phyloP scores from a whole-genome alignment of 1,140 invertebrate genomes.

The Drosophila littoralis region DNA sequence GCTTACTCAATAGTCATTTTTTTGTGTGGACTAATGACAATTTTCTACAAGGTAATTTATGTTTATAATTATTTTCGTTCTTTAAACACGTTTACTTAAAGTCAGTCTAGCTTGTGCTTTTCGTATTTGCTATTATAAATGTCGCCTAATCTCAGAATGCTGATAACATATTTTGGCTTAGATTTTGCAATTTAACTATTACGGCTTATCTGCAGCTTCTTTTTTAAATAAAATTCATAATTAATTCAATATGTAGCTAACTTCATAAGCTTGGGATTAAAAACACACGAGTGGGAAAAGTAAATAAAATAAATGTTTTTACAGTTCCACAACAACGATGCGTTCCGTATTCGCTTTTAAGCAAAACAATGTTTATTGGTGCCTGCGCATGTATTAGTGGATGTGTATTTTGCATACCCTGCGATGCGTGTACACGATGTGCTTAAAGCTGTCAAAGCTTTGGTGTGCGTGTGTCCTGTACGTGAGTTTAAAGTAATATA shows the following conservation, averaged over 20 bases:
- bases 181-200: slow-evolving; percentile 11
- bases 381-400: too few relatives aligned
- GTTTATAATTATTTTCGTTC: too few relatives aligned
- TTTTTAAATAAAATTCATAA: background rate
- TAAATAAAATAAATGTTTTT: background rate
- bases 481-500: too few relatives aligned
- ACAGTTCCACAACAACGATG: background rate
- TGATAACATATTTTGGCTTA: slow-evolving; percentile 2
- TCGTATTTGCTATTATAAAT: background rate
- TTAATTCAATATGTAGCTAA: slow-evolving; percentile 1
- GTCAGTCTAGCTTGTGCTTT: background rate
- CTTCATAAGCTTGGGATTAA: background rate
- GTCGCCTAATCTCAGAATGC: background rate
- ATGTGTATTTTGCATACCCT: too few relatives aligned
- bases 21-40: too few relatives aligned
- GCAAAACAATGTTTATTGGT: too few relatives aligned
- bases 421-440: too few relatives aligned
- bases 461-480: too few relatives aligned
- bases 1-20: too few relatives aligned
- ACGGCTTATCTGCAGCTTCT: background rate
- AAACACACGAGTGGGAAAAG: background rate
- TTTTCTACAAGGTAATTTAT: too few relatives aligned
- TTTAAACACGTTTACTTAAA: too few relatives aligned
- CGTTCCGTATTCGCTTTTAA: background rate
- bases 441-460: too few relatives aligned